Base-by-base conservation (phyloP, 2,113 vertebrate genomes). In the Sporophila hypoxantha region DNA sequence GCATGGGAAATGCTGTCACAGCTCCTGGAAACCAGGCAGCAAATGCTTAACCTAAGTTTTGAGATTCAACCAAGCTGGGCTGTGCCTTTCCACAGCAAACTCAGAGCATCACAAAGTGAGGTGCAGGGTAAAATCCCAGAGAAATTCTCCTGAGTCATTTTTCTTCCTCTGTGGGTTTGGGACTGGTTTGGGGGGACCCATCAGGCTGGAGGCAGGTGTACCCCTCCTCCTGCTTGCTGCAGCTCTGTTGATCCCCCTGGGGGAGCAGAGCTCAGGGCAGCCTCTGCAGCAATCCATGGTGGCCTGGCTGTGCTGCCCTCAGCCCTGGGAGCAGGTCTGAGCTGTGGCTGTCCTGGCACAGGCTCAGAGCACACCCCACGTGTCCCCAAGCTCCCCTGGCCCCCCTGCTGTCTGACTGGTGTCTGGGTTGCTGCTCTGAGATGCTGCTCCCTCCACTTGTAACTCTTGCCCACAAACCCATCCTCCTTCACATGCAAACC, bases 131-230 rank as follows among this genome's bases (percentile, higher is more conserved):
- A 86, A 82, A 68, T 22, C 29, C 29, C 46, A 44, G 15, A 79
- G 29, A 44, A 71, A 60, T 73, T 73, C 21, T 62, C 39, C 69
- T 6, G 32, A 22, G 44, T 32, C 0, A 3, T 66, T 46, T 69
- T 79, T 36, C 39, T 53, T n/a, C 22, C 17, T 57, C n/a, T 30
- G n/a, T 61, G 23, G 12, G 17, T 85, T 7, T 76, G 37, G 20
- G 34, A 8, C 4, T 30, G 13, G 37, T 57, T 85, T 47, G 34
- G 8, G 36, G 22, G 64, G 29, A 32, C 1, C 12, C 13, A 8
- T 10, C 8, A 41, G 16, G 47, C 21, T 17, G 11, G 27, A 62
- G 2, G 9, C 26, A 19, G 0, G 3, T 37, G 44, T 12, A 18
- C 7, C 23, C 30, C 36, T 71, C n/a, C 68, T 78, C 27, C 61